Base-by-base conservation (phyloP, 2,888 invertebrate species). In the Lissocephala sabroskyi region DNA sequence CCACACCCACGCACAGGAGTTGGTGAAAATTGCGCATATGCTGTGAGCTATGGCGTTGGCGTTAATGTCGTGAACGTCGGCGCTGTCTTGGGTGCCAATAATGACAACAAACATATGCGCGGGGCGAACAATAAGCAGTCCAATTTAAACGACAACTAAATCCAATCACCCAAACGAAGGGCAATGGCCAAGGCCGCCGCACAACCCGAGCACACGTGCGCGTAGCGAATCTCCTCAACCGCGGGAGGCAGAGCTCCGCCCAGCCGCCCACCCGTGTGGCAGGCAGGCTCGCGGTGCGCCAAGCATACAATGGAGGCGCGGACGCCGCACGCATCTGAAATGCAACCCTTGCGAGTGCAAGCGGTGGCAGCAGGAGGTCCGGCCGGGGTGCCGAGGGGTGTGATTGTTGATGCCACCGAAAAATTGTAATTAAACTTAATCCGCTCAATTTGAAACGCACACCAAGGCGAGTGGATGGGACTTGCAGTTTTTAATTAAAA, bases 391-490 rank as follows among this genome's bases (percentile, higher is more conserved):
- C 7, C 4, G n/a, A n/a, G 3, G 23, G 7, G 23, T 23, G 23
- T 23, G 23, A 23, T 23, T 23, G 23, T 7, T 23, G 23, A 3
- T 23, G 23, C 36, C 47, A 49, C 51, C 60, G 65, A 71, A 66
- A 65, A 70, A 67, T 74, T 79, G 70, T 79, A 79, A 78, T 79
- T 78, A 68, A 74, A 77, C 77, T 77, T 79, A 79, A 80, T 80
- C 79, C 79, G 79, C 79, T 80, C 79, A 79, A 79, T 63, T 65
- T 63, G 65, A 65, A 65, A 62, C 55, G 58, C 59, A 57, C 62
- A n/a, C n/a, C n/a, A n/a, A n/a, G n/a, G n/a, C n/a, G n/a, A n/a
- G n/a, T 23, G 4, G 23, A 23, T 7, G 23, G 23, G 23, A 23
- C 23, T 23, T 23, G 23, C 23, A 23, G 23, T 23, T 23, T 23